These are phyloP conservation scores for Okapia johnstoni DNA, from an alignment of 2,113 vertebrate genomes.

Conservation along the genomic window DNA sequence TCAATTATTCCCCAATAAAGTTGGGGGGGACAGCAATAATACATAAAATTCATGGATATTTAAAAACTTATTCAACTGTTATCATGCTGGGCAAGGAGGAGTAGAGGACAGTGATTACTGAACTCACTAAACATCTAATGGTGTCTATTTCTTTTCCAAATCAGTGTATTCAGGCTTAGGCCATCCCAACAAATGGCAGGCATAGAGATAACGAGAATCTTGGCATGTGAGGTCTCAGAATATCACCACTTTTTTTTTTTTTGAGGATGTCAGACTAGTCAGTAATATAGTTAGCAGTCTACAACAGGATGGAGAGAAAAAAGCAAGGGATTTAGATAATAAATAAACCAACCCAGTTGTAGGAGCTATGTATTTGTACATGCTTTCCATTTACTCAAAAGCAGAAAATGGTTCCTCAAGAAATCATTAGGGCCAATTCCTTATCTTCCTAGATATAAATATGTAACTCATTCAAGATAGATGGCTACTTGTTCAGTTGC, in stretches of 20 bases:
- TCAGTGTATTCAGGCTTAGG: background rate
- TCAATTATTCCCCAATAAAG: background rate
- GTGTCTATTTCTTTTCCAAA: background rate
- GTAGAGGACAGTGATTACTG: background rate
- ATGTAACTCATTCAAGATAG: background rate
- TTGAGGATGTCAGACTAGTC: background rate
- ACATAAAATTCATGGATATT: slow-evolving; percentile 29
- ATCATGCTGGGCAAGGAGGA: background rate
- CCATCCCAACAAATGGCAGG: background rate
- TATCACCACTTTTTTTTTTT: background rate
- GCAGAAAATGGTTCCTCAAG: background rate
- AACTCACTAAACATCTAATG: background rate
- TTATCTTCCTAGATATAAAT: slow-evolving; percentile 2
- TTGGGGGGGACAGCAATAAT: background rate
- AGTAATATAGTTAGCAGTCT: background rate
- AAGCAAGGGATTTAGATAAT: background rate
- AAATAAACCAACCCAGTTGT: background rate
- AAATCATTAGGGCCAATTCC: background rate
- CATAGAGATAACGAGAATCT: background rate
- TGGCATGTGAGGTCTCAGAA: background rate
- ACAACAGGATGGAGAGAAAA: background rate
- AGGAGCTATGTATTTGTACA: background rate
- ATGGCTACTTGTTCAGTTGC: background rate
- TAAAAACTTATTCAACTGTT: slow-evolving; percentile 38
- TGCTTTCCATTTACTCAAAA: background rate